phyloP scores from a whole-genome alignment of 2,113 vertebrate genomes.

The Gallinago paraguaiae region DNA sequence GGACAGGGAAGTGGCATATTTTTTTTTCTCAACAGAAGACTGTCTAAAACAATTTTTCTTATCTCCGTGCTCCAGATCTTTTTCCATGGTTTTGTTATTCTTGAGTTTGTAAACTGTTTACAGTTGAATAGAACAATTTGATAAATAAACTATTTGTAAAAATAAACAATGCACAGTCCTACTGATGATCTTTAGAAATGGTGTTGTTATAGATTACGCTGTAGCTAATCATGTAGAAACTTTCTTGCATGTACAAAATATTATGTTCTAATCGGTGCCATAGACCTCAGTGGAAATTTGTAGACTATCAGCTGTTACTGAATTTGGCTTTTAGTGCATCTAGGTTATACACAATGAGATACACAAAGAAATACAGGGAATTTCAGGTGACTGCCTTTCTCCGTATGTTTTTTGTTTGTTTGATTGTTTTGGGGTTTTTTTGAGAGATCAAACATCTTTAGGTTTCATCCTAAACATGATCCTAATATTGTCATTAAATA shows the following conservation, averaged over 20 bases:
- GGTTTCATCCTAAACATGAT: neutral
- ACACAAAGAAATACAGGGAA: neutral
- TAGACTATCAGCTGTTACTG: neutral
- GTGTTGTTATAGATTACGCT: neutral
- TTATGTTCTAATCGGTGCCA: neutral
- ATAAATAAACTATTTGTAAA: neutral
- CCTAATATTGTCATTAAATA: neutral
- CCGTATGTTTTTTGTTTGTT: neutral
- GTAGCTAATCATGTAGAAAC: neutral
- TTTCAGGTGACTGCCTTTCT: neutral
- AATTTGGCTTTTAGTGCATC: neutral
- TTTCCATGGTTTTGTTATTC: neutral
- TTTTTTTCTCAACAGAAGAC: neutral
- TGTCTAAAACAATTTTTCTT: neutral
- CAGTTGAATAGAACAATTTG: neutral
- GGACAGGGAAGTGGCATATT: neutral
- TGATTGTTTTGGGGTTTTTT: neutral
- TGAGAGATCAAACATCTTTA: neutral
- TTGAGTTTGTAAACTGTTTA: neutral
- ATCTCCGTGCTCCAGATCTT: neutral
- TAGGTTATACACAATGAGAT: neutral
- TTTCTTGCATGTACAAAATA: neutral
- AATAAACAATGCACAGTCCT: neutral
- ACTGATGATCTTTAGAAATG: neutral
- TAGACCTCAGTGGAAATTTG: neutral